Evolutionary conservation across 2,888 invertebrate genomes (phyloP), one percentile per base, ranked within the genome.

Genomic region (Lagria hirta): DNA sequence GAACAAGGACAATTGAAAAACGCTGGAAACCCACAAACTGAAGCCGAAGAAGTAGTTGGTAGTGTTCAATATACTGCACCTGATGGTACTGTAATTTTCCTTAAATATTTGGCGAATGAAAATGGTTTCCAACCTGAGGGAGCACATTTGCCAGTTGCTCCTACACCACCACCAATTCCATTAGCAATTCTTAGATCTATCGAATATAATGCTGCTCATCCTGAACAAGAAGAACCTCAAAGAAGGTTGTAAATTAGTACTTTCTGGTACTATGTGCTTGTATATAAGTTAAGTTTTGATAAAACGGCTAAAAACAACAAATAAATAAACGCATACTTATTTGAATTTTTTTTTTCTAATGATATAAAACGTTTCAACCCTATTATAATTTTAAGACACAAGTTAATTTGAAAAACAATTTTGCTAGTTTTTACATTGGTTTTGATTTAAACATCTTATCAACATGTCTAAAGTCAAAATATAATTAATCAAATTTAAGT

Each of bases 91-190:
- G 47, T 48, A 7, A 72, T 82, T 52, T 58, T 69, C 4, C 64
- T 84, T 46, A 69, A 70, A 28, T 85, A 83, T 69, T 60, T 75
- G 41, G 84, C 86, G 51, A 81, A 84, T 54, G 83, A 84, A 64
- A 80, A 83, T 53, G 84, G 84, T 32, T 84, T 75, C 74, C 81
- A 81, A 63, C 81, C 83, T 4, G 75, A 73, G 56, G 80, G 80
- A 8, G 73, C 73, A 12, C 80, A 80, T 55, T 64, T 81, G 1
- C 82, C 82, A 17, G 54, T 54, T n/a, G 48, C 52, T n/a, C 57
- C 84, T 5, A 80, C 80, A 1, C 75, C 84, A 15, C 85, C 83
- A 22, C 85, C 85, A 46, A 81, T 84, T 48, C 86, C 86, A 33
- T 79, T 75, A 45, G 82, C 78, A 36, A 86, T 86, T 58, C 80